Conservation (phyloP, 2,888 invertebrate genomes). For the Yponomeuta sedellus region DNA sequence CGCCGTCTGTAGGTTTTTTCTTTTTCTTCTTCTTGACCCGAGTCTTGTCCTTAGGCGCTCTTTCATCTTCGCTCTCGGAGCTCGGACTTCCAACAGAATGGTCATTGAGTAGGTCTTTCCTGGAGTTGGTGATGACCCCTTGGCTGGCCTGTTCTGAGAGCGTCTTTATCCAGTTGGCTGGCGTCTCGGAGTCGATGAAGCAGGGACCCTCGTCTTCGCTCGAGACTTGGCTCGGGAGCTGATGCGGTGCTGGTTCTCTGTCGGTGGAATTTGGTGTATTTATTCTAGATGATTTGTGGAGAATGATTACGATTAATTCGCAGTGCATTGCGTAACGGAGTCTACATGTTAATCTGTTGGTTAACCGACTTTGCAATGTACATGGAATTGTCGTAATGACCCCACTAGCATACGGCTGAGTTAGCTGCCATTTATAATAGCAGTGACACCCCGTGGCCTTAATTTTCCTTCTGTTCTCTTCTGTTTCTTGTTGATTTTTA, state of each 20-base stretch:
- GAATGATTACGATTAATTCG: too few species aligned
- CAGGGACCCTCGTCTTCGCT: slow-evolving; percentile 71
- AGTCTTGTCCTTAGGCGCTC: slow-evolving; percentile 27
- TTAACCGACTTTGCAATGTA: too few species aligned
- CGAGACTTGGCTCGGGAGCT: slow-evolving; percentile 68
- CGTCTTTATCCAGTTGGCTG: slow-evolving; percentile 62
- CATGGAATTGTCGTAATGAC: too few species aligned
- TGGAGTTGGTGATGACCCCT: slow-evolving; percentile 59
- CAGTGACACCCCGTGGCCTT: too few species aligned
- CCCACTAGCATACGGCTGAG: too few species aligned
- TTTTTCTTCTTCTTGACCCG: slow-evolving; percentile 30
- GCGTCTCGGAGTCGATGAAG: slow-evolving; percentile 65
- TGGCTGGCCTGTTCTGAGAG: slow-evolving; percentile 56
- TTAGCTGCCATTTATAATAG: too few species aligned
- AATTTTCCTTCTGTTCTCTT: too few species aligned
- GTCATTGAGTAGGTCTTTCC: slow-evolving; percentile 69
- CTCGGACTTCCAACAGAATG: slow-evolving; percentile 54
- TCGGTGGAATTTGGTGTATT: not conserved
- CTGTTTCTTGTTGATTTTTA: too few species aligned
- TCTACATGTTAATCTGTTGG: too few species aligned
- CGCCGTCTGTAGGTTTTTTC: slow-evolving; percentile 20
- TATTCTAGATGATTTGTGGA: too few species aligned
- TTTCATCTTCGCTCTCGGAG: slow-evolving; percentile 40
- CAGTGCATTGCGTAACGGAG: too few species aligned
- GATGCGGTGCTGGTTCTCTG: slow-evolving; percentile 74